Base-by-base conservation (phyloP, 2,797 vertebrate species). In the Gallinago stenura region DNA sequence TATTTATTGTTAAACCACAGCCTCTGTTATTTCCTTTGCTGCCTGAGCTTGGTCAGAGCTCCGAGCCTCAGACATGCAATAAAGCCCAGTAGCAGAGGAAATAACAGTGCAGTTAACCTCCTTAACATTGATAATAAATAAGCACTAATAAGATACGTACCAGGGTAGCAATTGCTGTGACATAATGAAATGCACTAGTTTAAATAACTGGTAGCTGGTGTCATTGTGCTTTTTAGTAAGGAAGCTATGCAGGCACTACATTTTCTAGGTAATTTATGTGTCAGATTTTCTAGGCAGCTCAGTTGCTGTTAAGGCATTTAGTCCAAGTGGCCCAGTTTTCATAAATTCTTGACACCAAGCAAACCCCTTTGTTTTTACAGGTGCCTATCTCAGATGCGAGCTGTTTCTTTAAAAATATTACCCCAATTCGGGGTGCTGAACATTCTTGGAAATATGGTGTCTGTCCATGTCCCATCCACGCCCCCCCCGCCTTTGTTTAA, bases 81-180 rank as follows among this genome's bases (percentile, higher is more conserved):
- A 96, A 98, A 97, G 94, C 92, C 96, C 94, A 93, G 97, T 91
- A 97, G 97, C 96, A 95, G 90, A 97, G 96, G 97, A 98, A 98
- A 98, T 97, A 97, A 96, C 94, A 95, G 97, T 19, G 90, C 89
- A 78, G 75, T 97, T 98, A 98, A 98, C 97, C 97, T 98, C 87
- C 77, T 97, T 97, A 98, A 94, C 96, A 95, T 33, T 71, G 96
- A 96, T 95, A 97, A 98, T 98, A 98, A 98, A 98, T 98, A 97
- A 97, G 92, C 16, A 2, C 93, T 97, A 98, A 98, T 97, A 97
- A 96, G 96, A 96, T 95, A 96, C 69, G 96, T 96, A 96, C 92
- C 87, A 90, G 94, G 90, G 79, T 97, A 95, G 93, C 91, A 96
- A 97, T 86, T 93, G 96, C 86, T 45, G 83, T 97, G 97, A 97